Evolutionary conservation across 2,113 vertebrate species (phyloP).

Genomic region (Orcinus orca): DNA sequence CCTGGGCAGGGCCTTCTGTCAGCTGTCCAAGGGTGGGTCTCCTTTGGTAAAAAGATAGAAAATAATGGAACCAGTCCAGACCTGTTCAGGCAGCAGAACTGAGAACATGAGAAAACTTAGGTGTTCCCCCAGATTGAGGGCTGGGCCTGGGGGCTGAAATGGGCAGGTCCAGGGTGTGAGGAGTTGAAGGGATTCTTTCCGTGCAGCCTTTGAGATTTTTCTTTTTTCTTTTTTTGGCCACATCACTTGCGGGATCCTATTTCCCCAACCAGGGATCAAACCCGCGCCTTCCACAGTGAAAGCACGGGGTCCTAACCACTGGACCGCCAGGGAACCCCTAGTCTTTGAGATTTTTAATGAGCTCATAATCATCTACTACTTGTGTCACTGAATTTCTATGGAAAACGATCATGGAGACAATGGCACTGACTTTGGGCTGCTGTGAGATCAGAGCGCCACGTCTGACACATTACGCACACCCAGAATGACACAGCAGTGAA

Average conservation of each 20-base stretch:
- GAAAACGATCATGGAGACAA: not conserved
- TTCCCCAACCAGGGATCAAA: too few relatives aligned
- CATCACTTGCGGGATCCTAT: too few relatives aligned
- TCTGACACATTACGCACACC: not conserved
- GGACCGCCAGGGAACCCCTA: not conserved
- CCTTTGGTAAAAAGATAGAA: not conserved
- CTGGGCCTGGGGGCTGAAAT: not conserved
- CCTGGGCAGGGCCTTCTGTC: not conserved
- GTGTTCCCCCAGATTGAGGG: rapidly evolving
- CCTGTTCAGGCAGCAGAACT: not conserved
- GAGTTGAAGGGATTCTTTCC: not conserved
- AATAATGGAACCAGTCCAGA: not conserved
- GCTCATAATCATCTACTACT: not conserved
- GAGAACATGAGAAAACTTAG: not conserved
- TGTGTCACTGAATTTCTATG: not conserved
- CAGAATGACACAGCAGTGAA: not conserved
- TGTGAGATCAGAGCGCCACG: not conserved
- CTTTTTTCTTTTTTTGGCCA: too few relatives aligned
- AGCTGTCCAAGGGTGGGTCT: not conserved
- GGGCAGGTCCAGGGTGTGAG: not conserved
- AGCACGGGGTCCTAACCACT: too few relatives aligned
- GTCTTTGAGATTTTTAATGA: not conserved
- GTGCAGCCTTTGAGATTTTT: not conserved
- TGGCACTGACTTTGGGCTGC: not conserved
- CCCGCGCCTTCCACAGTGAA: too few relatives aligned